phyloP scores from a whole-genome alignment of 1,140 invertebrate species.

The Aphelenchoides besseyi region DNA sequence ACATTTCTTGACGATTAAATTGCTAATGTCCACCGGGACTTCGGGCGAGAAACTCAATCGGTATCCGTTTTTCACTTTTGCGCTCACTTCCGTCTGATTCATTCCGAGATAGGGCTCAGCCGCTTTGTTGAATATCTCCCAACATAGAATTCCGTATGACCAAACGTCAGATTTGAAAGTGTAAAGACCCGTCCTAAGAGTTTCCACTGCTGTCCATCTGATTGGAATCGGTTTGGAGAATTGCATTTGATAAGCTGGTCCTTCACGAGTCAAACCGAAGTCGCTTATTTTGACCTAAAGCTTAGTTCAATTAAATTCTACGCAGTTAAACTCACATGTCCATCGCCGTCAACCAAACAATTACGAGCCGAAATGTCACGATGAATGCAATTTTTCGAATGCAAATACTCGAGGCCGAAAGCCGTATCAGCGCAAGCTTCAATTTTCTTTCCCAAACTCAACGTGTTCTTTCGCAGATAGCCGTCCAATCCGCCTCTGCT shows the following conservation, averaged over 20 bases:
- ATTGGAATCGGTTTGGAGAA: constrained; percentile 33
- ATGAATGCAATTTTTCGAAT: constrained; percentile 45
- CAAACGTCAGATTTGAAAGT: constrained; percentile 43
- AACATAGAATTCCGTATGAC: constrained; percentile 41
- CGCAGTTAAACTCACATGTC: neutral
- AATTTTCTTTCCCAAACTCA: constrained; percentile 28
- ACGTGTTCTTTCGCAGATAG: constrained; percentile 41
- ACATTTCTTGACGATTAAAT: neutral
- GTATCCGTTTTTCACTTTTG: constrained; percentile 32
- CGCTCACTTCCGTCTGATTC: constrained; percentile 31
- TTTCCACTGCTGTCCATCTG: constrained; percentile 40
- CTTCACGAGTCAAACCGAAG: constrained; percentile 38
- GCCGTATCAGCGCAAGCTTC: constrained; percentile 44
- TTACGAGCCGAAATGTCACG: constrained; percentile 51
- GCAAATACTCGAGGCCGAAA: constrained; percentile 48
- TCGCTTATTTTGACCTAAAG: constrained; percentile 42
- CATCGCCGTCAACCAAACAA: constrained; percentile 40
- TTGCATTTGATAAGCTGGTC: constrained; percentile 40
- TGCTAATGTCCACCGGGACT: constrained; percentile 13
- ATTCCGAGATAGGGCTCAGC: constrained; percentile 44
- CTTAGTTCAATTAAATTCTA: constrained; percentile 66
- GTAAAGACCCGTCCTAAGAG: constrained; percentile 26
- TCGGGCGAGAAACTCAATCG: constrained; percentile 23
- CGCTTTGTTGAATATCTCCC: constrained; percentile 43
- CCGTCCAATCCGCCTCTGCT: constrained; percentile 43